phyloP scores from a whole-genome alignment of 2,888 invertebrate genomes.

The Stenoptilia bipunctidactyla region DNA sequence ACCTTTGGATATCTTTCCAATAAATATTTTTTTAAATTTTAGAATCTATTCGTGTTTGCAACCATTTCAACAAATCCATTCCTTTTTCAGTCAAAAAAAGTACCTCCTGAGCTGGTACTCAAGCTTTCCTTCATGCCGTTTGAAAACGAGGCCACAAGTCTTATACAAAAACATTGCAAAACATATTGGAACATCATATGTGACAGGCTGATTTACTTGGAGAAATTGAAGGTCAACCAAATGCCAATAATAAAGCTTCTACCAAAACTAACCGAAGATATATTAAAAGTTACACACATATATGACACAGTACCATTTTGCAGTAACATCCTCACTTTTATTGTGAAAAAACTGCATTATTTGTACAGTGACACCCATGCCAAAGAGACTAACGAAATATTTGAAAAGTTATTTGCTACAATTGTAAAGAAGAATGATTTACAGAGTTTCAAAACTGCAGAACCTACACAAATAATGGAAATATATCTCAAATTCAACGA shows the following conservation, averaged over 20 bases:
- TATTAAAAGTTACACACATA: constrained; percentile 32
- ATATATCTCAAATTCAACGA: constrained; percentile 43
- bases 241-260: constrained; percentile 32
- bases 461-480: constrained; percentile 26
- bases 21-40: neutral
- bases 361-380: constrained; percentile 29
- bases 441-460: constrained; percentile 26
- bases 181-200: constrained; percentile 51
- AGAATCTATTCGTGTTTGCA: too few relatives aligned
- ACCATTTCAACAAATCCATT: too few relatives aligned
- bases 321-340: constrained; percentile 27
- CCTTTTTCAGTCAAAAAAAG: constrained; percentile 30
- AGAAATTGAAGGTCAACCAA: constrained; percentile 32
- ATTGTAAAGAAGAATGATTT: constrained; percentile 28
- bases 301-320: constrained; percentile 42
- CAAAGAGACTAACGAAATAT: constrained; percentile 27
- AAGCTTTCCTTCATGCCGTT: constrained; percentile 53
- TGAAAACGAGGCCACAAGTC: constrained; percentile 27
- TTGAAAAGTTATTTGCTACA: constrained; percentile 30
- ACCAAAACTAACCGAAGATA: constrained; percentile 37
- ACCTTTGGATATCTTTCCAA: neutral
- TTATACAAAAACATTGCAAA: constrained; percentile 39
- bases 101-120: constrained; percentile 40
- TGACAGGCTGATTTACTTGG: constrained; percentile 41
- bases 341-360: constrained; percentile 40